Evolutionary conservation across 2,797 vertebrate genomes (phyloP), one percentile per base, ranked within the genome.

Genomic region (Rhinogobio ventralis): DNA sequence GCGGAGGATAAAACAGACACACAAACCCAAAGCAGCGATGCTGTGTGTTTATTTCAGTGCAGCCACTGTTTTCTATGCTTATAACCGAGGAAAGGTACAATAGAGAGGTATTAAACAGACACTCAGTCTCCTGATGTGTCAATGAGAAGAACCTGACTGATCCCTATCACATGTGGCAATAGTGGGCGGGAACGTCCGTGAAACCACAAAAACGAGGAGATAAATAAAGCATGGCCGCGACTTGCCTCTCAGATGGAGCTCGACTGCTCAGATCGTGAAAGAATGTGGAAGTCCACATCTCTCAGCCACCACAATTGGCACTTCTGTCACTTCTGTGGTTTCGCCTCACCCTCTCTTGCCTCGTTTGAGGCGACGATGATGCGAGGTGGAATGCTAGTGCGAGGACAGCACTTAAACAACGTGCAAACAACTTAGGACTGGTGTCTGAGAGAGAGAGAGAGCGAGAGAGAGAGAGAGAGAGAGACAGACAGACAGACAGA

Each of bases 261-360:
- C 2, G 60, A 87, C 51, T 64, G 67, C 71, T 14, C 74, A 23
- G 83, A 73, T 84, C 91, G 92, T 94, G 92, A 90, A 93, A 94
- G 92, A 94, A 94, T 94, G 93, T 90, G 93, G 90, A 92, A 93
- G 92, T 94, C 92, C 90, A 93, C 93, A 92, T 93, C 90, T 89
- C 88, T 86, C 86, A 87, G 86, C 67, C 79, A 78, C 92, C 92
- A 66, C 93, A 93, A 93, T 92, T 94, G 90, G 90, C 88, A 92
- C 90, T 93, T 92, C 86, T 90, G 93, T 92, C 91, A 92, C 87
- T 87, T 87, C 88, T 92, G 93, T 92, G 94, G 93, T 93, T 94
- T 86, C 30, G 72, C 77, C 64, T 45, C 79, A 53, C 68, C 49
- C 86, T 60, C 72, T 66, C 57, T 83, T 30, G n/a, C 25, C 51